Conservation (phyloP, 2,113 vertebrate species). For the Chaenocephalus aceratus region DNA sequence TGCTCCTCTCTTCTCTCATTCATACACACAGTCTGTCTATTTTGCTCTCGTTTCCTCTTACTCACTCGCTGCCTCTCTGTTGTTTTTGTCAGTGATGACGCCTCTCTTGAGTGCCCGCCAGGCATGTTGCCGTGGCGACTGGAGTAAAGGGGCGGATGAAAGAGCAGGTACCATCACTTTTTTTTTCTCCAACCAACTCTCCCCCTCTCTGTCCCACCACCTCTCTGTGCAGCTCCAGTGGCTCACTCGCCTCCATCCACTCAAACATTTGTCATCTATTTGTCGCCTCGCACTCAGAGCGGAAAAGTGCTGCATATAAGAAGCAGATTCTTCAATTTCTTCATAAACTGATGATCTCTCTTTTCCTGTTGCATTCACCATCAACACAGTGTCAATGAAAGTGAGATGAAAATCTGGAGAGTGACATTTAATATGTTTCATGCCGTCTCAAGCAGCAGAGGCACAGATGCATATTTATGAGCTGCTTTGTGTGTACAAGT, state of each 20-base stretch:
- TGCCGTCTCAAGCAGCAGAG: constrained; percentile 46
- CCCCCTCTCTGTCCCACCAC: constrained; percentile 55
- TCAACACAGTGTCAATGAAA: constrained; percentile 49
- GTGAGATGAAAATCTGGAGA: constrained; percentile 63
- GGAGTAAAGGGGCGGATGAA: constrained; percentile 75
- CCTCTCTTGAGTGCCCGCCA: constrained; percentile 76
- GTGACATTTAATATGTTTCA: constrained; percentile 78
- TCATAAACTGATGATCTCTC: constrained; percentile 59
- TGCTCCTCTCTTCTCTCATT: constrained; percentile 47
- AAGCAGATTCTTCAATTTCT: constrained; percentile 34
- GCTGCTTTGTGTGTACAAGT: constrained; percentile 39
- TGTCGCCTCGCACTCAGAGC: constrained; percentile 63
- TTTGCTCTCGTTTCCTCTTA: constrained; percentile 59
- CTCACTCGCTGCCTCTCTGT: constrained; percentile 63
- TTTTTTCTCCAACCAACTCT: constrained; percentile 5
- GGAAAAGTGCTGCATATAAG: constrained; percentile 45
- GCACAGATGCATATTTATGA: constrained; percentile 73
- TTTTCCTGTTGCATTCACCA: constrained; percentile 44
- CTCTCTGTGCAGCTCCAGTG: constrained; percentile 65
- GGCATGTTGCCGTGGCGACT: constrained; percentile 82
- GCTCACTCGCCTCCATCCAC: constrained; percentile 70
- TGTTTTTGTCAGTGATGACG: constrained; percentile 78
- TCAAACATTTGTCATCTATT: constrained; percentile 70
- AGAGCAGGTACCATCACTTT: constrained; percentile 64
- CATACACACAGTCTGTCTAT: constrained; percentile 45